Conservation (phyloP, 1,140 invertebrate species). For the Proctacanthus coquilletti region DNA sequence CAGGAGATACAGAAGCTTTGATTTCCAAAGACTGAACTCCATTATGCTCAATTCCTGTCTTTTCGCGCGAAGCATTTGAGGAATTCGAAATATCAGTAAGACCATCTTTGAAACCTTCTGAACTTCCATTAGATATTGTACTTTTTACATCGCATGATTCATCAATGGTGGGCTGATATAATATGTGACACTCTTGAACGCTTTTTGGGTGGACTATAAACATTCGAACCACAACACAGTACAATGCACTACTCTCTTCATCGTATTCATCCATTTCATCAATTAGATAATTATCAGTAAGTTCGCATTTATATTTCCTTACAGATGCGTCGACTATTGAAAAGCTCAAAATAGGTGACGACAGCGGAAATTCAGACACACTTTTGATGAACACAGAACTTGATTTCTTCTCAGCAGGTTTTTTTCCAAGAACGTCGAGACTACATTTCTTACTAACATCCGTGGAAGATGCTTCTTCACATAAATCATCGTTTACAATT, state of each 20-base stretch:
- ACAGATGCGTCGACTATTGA: slow-evolving; percentile 63
- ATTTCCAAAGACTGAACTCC: too few relatives aligned
- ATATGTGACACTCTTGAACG: slow-evolving; percentile 69
- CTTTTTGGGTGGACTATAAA: slow-evolving; percentile 79
- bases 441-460: too few relatives aligned
- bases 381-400: slow-evolving; percentile 34
- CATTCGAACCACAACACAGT: slow-evolving; percentile 48
- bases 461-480: too few relatives aligned
- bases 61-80: too few relatives aligned
- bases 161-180: slow-evolving; percentile 43
- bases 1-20: too few relatives aligned
- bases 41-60: too few relatives aligned
- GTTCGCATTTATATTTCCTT: slow-evolving; percentile 27
- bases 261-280: slow-evolving; percentile 31
- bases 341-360: slow-evolving; percentile 71
- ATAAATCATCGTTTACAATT: slow-evolving; percentile 46
- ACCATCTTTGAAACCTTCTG: slow-evolving; percentile 1
- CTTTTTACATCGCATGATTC: slow-evolving; percentile 16
- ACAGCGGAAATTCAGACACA: slow-evolving; percentile 67
- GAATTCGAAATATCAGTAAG: too few relatives aligned
- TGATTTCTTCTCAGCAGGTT: slow-evolving; percentile 20
- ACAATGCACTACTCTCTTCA: slow-evolving; percentile 22
- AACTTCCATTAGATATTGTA: slow-evolving; percentile 9
- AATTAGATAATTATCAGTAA: slow-evolving; percentile 29
- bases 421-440: too few relatives aligned